Evolutionary conservation across 2,797 vertebrate species (phyloP).

Genomic region (Crax fasciolata): DNA sequence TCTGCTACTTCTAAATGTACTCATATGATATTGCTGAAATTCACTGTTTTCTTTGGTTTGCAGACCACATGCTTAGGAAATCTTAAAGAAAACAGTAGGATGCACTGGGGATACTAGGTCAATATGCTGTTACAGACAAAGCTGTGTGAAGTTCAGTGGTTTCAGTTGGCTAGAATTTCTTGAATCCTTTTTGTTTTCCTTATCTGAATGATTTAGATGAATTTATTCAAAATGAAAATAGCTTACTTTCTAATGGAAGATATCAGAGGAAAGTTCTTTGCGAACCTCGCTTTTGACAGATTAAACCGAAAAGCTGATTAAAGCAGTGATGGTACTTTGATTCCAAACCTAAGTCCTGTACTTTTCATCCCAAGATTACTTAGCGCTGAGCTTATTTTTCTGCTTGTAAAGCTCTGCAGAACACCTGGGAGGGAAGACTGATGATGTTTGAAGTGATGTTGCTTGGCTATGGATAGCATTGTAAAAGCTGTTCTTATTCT

Average conservation of each 20-base stretch:
- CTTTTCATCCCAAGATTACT: background rate
- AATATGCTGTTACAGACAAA: background rate
- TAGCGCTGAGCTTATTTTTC: background rate
- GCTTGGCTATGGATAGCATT: background rate
- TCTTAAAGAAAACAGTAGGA: background rate
- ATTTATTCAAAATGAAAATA: background rate
- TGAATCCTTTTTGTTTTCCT: background rate
- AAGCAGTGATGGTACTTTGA: background rate
- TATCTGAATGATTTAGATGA: background rate
- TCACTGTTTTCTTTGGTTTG: background rate
- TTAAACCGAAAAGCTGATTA: background rate
- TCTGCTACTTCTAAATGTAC: background rate
- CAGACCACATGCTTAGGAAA: background rate
- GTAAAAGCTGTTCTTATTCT: slow-evolving; percentile 26
- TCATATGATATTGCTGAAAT: background rate
- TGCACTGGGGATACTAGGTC: background rate
- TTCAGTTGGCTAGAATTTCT: background rate
- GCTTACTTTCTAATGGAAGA: background rate
- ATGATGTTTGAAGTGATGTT: background rate
- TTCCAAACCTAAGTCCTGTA: background rate
- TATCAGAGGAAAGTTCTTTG: background rate
- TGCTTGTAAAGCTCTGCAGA: background rate
- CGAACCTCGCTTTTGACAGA: background rate
- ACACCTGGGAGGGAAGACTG: background rate
- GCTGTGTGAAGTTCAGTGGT: background rate